Evolutionary conservation across 92 coral and sea anemone genomes (phyloP).

Genomic region (Montipora capitata): DNA sequence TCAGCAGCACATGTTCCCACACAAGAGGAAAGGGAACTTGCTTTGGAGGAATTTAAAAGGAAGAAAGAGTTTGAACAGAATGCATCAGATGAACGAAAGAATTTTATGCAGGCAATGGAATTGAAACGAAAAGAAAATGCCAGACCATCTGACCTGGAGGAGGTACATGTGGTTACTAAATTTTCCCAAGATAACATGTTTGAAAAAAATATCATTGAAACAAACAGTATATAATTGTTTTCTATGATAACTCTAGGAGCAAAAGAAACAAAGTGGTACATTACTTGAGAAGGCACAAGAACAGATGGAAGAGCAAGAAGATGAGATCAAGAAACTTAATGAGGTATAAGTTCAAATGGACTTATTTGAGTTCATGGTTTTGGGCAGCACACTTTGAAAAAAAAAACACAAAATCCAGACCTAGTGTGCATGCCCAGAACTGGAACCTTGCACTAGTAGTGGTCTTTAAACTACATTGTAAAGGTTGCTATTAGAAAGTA

Average conservation of each 20-base stretch:
- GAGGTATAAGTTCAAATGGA: conserved; percentile 72
- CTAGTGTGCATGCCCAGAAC: too few relatives aligned
- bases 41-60: conserved; percentile 82
- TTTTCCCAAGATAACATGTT: too few relatives aligned
- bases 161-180: conserved; percentile 60
- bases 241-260: conserved; percentile 76
- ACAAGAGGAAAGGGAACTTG: conserved; percentile 82
- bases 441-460: too few relatives aligned
- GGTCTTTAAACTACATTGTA: too few relatives aligned
- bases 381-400: too few relatives aligned
- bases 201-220: background rate
- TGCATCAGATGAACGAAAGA: conserved; percentile 97
- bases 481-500: too few relatives aligned
- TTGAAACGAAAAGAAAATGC: conserved; percentile 93
- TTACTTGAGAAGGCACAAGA: conserved; percentile 95
- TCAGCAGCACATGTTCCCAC: conserved; percentile 94
- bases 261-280: conserved; percentile 89
- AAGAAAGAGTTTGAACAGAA: conserved; percentile 87
- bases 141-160: conserved; percentile 92
- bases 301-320: conserved; percentile 99
- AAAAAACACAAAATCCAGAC: too few relatives aligned
- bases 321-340: conserved; percentile 97
- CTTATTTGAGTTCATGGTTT: too few relatives aligned
- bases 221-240: background rate
- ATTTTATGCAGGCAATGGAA: conserved; percentile 97